A percentile compares a stretch with the other conserved stretches of the same genome.
Conservation (phyloP, 2,888 invertebrate species). For the Leptinotarsa juncta region DNA sequence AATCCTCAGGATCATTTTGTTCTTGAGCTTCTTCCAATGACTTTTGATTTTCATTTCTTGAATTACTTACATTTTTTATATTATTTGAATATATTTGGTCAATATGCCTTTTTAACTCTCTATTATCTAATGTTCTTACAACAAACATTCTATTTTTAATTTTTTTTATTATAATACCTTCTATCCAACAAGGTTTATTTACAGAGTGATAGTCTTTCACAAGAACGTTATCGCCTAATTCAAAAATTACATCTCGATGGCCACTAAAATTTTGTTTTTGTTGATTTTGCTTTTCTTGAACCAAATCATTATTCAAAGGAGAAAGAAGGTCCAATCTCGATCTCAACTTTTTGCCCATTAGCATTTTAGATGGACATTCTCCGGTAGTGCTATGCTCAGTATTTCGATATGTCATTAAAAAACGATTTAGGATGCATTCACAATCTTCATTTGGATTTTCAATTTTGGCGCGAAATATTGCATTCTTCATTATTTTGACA, state of each 20-base stretch:
- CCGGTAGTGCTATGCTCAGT: constrained; percentile 20
- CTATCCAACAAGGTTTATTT: constrained; percentile 6
- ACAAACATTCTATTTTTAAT: not conserved
- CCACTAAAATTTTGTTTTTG: not conserved
- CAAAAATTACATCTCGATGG: constrained; percentile 5
- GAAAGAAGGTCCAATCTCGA: constrained; percentile 23
- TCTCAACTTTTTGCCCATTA: constrained; percentile 24
- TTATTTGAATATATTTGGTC: constrained; percentile 1
- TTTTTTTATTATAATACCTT: constrained; percentile 2
- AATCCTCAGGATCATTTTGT: no score
- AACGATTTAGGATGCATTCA: constrained; percentile 6
- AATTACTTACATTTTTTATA: no score
- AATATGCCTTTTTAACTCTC: not conserved
- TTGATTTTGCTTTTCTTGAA: constrained; percentile 11
- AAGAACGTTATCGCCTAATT: not conserved
- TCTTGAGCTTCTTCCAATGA: no score
- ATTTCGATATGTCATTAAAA: constrained; percentile 26
- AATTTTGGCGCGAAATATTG: constrained; percentile 8
- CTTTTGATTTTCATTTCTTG: no score
- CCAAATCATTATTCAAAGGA: not conserved
- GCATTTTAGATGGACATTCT: constrained; percentile 19
- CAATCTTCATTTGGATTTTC: constrained; percentile 18
- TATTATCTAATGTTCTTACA: not conserved
- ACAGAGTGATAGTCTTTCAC: not conserved
- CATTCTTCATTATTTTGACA: constrained; percentile 30